These are phyloP conservation scores for Xanthia icteritia DNA, from an alignment of 2,888 invertebrate genomes.

Conservation along the genomic window DNA sequence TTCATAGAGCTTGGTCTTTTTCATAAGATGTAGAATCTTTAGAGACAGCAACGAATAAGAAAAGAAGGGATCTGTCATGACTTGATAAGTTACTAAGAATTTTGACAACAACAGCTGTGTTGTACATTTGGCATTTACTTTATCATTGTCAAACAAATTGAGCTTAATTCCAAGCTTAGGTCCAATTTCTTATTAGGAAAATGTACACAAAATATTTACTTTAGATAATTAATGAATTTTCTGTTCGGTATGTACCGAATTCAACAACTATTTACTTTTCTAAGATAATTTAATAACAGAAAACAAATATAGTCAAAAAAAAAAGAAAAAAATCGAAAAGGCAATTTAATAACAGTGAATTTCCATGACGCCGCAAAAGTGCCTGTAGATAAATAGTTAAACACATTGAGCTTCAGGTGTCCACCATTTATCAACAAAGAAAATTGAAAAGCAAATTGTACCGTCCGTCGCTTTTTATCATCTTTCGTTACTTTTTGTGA, in stretches of 20 bases:
- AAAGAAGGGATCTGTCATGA: background rate
- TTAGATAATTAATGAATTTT: background rate
- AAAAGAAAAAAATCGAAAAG: conserved; percentile 18
- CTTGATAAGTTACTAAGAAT: background rate
- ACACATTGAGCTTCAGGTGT: conserved; percentile 47
- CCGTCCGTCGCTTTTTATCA: conserved; percentile 27
- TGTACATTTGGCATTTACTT: background rate
- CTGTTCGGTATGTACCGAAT: background rate
- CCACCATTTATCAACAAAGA: conserved; percentile 56
- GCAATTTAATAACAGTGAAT: conserved; percentile 46
- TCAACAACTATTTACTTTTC: background rate
- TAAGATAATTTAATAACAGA: background rate
- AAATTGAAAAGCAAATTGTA: conserved; percentile 43
- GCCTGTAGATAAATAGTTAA: conserved; percentile 51
- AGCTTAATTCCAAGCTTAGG: background rate
- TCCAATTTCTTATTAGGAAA: background rate
- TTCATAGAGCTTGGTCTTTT: conserved; percentile 22
- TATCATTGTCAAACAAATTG: background rate
- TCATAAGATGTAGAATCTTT: conserved; percentile 10
- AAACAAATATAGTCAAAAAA: background rate
- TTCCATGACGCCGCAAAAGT: conserved; percentile 33
- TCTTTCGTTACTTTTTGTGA: conserved; percentile 34
- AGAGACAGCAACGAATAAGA: background rate
- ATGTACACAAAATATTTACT: background rate
- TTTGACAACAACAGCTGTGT: background rate